A percentile compares a stretch with the other conserved stretches of the same genome.
phyloP scores from a whole-genome alignment of 2,113 vertebrate genomes.

The Nansenia antarctica region DNA sequence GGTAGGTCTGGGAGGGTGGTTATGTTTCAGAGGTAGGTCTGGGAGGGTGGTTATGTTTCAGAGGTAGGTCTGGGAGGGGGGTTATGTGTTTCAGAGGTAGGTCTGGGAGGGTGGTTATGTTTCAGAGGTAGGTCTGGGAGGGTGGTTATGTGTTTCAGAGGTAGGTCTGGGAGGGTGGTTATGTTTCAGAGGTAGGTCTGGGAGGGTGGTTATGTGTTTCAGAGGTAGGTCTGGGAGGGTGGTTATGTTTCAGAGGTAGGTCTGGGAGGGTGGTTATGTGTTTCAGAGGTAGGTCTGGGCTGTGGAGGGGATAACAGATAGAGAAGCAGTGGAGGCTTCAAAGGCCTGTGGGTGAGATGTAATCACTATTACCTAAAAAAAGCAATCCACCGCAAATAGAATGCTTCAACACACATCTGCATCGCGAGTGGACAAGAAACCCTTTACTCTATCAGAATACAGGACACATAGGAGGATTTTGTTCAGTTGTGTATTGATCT shows the following conservation, averaged over 20 bases:
- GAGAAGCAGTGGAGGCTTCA: not conserved
- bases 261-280: not conserved
- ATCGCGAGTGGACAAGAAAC: slow-evolving; percentile 6
- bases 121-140: not conserved
- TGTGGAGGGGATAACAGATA: not conserved
- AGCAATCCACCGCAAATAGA: slow-evolving; percentile 2
- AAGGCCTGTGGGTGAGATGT: slow-evolving; percentile 22
- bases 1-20: not conserved
- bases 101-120: not conserved
- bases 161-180: not conserved
- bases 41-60: not conserved
- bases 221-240: not conserved
- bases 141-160: not conserved
- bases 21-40: not conserved
- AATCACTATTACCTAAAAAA: slow-evolving; percentile 7
- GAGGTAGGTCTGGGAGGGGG: not conserved
- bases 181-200: not conserved
- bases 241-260: not conserved
- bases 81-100: too few species aligned
- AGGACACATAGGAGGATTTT: not conserved
- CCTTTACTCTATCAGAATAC: slow-evolving; percentile 11
- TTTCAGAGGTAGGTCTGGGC: not conserved
- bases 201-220: not conserved
- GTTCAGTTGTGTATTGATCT: too few species aligned
- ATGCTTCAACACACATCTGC: slow-evolving; percentile 16